Conservation (phyloP, 2,113 vertebrate genomes). For the Odontesthes bonariensis region DNA sequence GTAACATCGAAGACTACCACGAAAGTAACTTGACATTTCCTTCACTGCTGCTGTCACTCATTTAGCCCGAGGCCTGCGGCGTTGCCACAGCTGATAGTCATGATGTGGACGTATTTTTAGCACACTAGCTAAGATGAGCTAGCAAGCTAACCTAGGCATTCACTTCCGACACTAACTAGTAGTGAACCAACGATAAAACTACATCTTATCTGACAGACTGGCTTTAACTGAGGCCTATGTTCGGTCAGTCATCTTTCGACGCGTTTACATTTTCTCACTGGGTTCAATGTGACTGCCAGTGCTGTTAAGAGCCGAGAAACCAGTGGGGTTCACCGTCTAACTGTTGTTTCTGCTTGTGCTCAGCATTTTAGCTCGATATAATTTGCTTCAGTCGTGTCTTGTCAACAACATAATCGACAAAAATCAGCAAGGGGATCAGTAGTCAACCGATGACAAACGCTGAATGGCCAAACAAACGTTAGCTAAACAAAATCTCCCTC, state of each 20-base stretch:
- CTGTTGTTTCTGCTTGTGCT: slow-evolving; percentile 57
- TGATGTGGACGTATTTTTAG: slow-evolving; percentile 79
- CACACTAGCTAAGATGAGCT: slow-evolving; percentile 80
- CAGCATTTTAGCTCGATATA: slow-evolving; percentile 65
- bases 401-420: slow-evolving; percentile 39
- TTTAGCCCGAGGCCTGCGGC: slow-evolving; percentile 66
- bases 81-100: slow-evolving; percentile 75
- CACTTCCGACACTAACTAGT: slow-evolving; percentile 80
- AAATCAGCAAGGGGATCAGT: slow-evolving; percentile 13
- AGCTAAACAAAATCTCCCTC: slow-evolving; percentile 35
- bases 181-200: slow-evolving; percentile 74
- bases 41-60: slow-evolving; percentile 78
- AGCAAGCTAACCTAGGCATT: slow-evolving; percentile 75
- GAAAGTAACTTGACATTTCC: slow-evolving; percentile 86
- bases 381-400: slow-evolving; percentile 32
- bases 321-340: slow-evolving; percentile 44
- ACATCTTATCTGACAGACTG: slow-evolving; percentile 78
- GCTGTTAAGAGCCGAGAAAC: slow-evolving; percentile 46
- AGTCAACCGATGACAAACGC: slow-evolving; percentile 18
- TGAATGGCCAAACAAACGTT: slow-evolving; percentile 32
- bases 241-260: slow-evolving; percentile 65
- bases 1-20: slow-evolving; percentile 83
- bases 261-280: slow-evolving; percentile 76
- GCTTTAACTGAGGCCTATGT: slow-evolving; percentile 64
- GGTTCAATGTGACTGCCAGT: slow-evolving; percentile 56